Base-by-base conservation (phyloP, 2,797 vertebrate species). In the Enteromius mattozi region DNA sequence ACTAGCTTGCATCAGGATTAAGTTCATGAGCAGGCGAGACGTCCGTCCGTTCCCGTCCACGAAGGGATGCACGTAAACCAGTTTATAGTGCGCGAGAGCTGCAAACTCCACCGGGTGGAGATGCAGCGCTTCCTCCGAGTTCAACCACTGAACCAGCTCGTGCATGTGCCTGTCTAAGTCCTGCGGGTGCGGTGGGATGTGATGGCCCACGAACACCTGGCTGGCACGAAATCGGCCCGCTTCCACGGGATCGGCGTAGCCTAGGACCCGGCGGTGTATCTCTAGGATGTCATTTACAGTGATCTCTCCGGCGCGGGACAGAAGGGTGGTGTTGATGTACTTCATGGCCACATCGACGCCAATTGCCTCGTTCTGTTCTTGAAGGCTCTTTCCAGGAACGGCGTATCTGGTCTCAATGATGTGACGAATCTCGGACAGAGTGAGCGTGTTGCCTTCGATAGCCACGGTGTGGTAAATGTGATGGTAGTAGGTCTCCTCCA, bases 391-490 rank as follows among this genome's bases (percentile, higher is more conserved):
- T 0, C 98, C 98, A 0, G 97, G 95, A 2, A 99, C 98, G 0
- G 98, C 98, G 0, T 99, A 99, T 2, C 97, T 94, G 0, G 98
- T 99, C 94, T 99, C 97, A 0, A 99, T 96, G 91, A 99, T 99
- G 93, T 99, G 97, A 3, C 98, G 93, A 83, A 99, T 99, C 90
- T 99, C 98, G 0, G 98, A 96, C 4, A 99, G 93, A 0, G 98
- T 98, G 84, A 99, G 94, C 0, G 98, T 99, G 94, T 96, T 99
- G 40, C 98, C 98, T 88, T 99, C 98, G 0, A 99, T 99, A 5
- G 98, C 98, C 6, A 99, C 98, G 0, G 98, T 99, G 95, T 99
- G 98, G 92, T 99, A 99, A 90, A 99, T 98, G 92, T 99, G 98
- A 89, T 99, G 98, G 88, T 99, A 99, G 89, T 99, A 99, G 0